Conservation (phyloP, 2,797 vertebrate genomes). For the Sciaenops ocellatus region DNA sequence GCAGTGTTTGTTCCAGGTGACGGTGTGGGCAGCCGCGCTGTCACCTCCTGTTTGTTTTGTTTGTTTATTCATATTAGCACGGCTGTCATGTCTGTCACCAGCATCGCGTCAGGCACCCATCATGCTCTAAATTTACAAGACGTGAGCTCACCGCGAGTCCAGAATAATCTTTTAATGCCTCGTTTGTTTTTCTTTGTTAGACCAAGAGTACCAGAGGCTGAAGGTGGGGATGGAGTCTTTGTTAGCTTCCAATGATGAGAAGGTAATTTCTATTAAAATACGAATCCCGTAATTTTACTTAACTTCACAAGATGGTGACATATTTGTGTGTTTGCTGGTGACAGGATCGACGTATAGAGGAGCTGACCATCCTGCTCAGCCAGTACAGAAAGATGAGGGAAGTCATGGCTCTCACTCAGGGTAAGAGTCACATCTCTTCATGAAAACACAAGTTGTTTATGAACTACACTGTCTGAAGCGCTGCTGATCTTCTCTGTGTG, state of each 20-base stretch:
- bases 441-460: not conserved
- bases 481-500: too few species aligned
- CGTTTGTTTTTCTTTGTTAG: constrained; percentile 75
- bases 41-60: constrained; percentile 65
- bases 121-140: constrained; percentile 34
- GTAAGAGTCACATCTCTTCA: constrained; percentile 52
- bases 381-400: constrained; percentile 93
- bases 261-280: constrained; percentile 82
- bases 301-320: not conserved
- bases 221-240: constrained; percentile 96
- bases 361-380: constrained; percentile 88
- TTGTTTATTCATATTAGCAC: constrained; percentile 64
- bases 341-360: constrained; percentile 96
- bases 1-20: constrained; percentile 57
- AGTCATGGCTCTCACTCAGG: constrained; percentile 75
- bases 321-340: not conserved
- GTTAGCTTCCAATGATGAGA: constrained; percentile 93
- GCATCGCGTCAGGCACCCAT: constrained; percentile 26
- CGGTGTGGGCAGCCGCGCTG: constrained; percentile 38
- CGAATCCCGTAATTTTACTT: fast-evolving
- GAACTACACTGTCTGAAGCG: not conserved
- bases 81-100: constrained; percentile 59
- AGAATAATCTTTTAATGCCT: constrained; percentile 8
- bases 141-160: not conserved
- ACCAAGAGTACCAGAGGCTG: constrained; percentile 94